A percentile compares a stretch with the other conserved stretches of the same genome.
Conservation (phyloP, 2,888 invertebrate genomes). For the Taenaris catops region DNA sequence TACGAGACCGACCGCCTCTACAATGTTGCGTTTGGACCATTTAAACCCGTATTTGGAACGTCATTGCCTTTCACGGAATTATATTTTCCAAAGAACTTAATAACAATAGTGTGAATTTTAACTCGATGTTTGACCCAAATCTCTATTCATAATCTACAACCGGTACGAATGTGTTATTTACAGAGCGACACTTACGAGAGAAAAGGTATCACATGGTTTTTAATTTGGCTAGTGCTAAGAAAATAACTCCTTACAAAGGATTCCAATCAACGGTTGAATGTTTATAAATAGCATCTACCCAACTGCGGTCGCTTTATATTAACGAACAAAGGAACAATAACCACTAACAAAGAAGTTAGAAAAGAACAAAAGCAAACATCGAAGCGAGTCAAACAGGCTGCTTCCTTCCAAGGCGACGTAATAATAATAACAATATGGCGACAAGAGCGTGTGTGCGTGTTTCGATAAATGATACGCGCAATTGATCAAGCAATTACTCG, state of each 20-base stretch:
- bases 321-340: constrained; percentile 66
- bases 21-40: constrained; percentile 44
- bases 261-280: constrained; percentile 49
- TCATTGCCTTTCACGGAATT: constrained; percentile 43
- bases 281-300: constrained; percentile 58
- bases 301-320: constrained; percentile 45
- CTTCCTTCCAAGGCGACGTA: constrained; percentile 57
- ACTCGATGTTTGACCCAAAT: constrained; percentile 31
- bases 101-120: constrained; percentile 34
- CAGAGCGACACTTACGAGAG: constrained; percentile 1
- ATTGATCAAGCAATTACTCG: constrained; percentile 47
- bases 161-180: constrained; percentile 1
- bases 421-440: constrained; percentile 63
- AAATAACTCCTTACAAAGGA: constrained; percentile 40
- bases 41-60: constrained; percentile 44
- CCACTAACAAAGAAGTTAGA: constrained; percentile 63
- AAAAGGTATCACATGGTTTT: constrained; percentile 23
- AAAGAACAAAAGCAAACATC: constrained; percentile 66
- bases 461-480: constrained; percentile 43
- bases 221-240: constrained; percentile 34
- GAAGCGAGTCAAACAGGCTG: constrained; percentile 50
- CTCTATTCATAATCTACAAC: constrained; percentile 1
- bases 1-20: constrained; percentile 44
- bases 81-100: constrained; percentile 37
- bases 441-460: constrained; percentile 43